Percentiles rank a stretch among this genome's conserved stretches.
Evolutionary conservation across 2,113 vertebrate genomes (phyloP).

Genomic region (cattle (Bos taurus)): ARS-UCD2.0 NC_037338.1:37962501-37963000

Average conservation of each 20-base stretch:
- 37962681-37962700: not conserved
- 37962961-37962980: not conserved
- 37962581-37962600: conserved; percentile 10
- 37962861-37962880: not conserved
- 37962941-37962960: not conserved
- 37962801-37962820: not conserved
- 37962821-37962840: not conserved
- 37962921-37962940: not conserved
- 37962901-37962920: not conserved
- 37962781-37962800: not conserved
- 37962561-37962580: conserved; percentile 46
- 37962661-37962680: not conserved
- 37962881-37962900: not conserved
- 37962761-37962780: not conserved
- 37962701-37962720: not conserved
- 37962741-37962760: not conserved
- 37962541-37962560: conserved; percentile 41
- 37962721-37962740: not conserved
- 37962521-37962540: conserved; percentile 55
- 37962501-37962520: conserved; percentile 80
- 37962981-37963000: not conserved
- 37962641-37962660: not conserved
- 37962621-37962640: conserved; percentile 1
- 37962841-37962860: not conserved
- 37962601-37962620: conserved; percentile 37